Conservation (phyloP, 2,888 invertebrate genomes). For the Brassicogethes aeneus region DNA sequence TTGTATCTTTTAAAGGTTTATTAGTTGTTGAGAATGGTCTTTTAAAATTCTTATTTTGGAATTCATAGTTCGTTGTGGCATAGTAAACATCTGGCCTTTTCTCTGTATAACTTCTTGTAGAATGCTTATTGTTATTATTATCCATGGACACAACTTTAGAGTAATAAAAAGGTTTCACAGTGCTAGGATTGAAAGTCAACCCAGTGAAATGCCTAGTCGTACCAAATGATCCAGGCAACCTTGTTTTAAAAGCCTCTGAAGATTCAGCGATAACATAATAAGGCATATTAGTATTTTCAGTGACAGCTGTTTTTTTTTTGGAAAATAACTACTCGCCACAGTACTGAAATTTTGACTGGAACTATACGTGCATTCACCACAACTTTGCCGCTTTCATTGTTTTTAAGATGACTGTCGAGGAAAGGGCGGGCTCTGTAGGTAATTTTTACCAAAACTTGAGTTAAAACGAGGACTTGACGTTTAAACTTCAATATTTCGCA, state of each 20-base stretch:
- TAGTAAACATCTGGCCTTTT: conserved; percentile 16
- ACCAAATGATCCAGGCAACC: conserved; percentile 26
- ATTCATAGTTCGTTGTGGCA: conserved; percentile 20
- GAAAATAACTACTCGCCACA: too few relatives aligned
- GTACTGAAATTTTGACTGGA: too few relatives aligned
- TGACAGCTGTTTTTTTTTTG: conserved; percentile 6
- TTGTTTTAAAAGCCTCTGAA: conserved; percentile 18
- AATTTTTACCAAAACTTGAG: too few relatives aligned
- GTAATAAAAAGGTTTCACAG: conserved; percentile 22
- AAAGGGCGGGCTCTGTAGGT: too few relatives aligned
- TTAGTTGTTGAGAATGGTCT: conserved; percentile 16
- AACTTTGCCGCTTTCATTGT: too few relatives aligned
- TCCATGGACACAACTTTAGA: conserved; percentile 11
- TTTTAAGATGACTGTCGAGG: too few relatives aligned
- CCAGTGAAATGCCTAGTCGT: conserved; percentile 30
- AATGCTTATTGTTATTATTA: conserved; percentile 13
- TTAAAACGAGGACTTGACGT: too few relatives aligned
- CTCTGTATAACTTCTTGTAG: conserved; percentile 15
- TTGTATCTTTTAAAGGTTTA: conserved; percentile 10
- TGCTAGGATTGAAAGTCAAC: conserved; percentile 12
- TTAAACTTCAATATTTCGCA: too few relatives aligned
- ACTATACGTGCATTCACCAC: too few relatives aligned
- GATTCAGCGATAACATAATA: conserved; percentile 31
- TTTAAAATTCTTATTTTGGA: conserved; percentile 19
- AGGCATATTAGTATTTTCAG: conserved; percentile 16